Evolutionary conservation across 2,888 invertebrate species (phyloP), one percentile per base, ranked within the genome.

Genomic region (Oxycera nigricornis): DNA sequence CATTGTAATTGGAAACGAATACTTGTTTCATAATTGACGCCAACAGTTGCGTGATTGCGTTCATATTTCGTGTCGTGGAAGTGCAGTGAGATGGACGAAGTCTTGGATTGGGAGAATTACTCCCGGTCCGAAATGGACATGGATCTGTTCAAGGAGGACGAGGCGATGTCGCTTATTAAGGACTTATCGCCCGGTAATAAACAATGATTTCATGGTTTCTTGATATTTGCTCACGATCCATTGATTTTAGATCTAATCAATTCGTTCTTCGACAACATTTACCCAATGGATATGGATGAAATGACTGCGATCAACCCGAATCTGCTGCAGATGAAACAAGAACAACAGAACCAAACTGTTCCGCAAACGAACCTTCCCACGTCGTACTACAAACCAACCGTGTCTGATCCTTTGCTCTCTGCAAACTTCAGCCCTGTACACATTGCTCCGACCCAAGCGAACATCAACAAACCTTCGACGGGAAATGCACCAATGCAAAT

Each of bases 121-220:
- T 52, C 74, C 57, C 68, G 62, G 14, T 50, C 22, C 31, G 57
- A 41, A n/a, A 79, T 81, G 7, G 76, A 82, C 74, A 83, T 84
- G 55, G 77, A 84, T 30, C 46, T 75, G 57, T 83, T 83, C 75
- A 83, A 83, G 76, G 82, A 83, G 73, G 84, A 84, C 73, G 84
- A 84, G 77, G 82, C 83, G 0, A 79, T 85, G 4, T 83, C 83
- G 9, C 80, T 85, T 2, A 81, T 84, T 7, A 83, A 83, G 39
- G 85, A 84, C 59, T 83, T 84, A 80, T 80, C 84, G 35, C 79
- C 82, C 31, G 82, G 82, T 82, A 55, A 73, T 41, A 31, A 9
- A 30, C n/a, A 17, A 11, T 31, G 31, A 62, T 62, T 62, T n/a
- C 6, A 11, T 17, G 2, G 31, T 3, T 9, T 7, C 67, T 4